Base-by-base conservation (phyloP, 2,888 invertebrate genomes). In the Melinopterus prodromus region DNA sequence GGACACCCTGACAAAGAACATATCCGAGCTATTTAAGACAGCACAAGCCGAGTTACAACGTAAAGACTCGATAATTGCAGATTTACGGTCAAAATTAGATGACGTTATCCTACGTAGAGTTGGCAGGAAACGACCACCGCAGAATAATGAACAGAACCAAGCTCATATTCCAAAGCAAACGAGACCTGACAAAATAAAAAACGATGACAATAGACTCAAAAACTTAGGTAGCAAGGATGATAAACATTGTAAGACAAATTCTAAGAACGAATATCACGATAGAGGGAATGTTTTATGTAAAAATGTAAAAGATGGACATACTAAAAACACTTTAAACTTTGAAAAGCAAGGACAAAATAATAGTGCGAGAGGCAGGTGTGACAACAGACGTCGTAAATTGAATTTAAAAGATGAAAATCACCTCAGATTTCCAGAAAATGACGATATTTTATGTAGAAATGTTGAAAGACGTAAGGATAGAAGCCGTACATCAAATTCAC, bases 41-140 rank as follows among this genome's bases (percentile, higher is more conserved):
- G 91, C 91, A 0, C 90, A 88, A 84, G 84, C 86, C 7, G 91
- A 91, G 86, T 87, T 91, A 70, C 85, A 87, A 26, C 86, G 91
- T n/a, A 91, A 91, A 84, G 90, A 91, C 82, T 86, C 83, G 70
- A 87, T 86, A 78, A 90, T 91, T 77, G 83, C 85, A 0, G 89
- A 91, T 9, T 85, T 91, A n/a, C 87, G 89, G 80, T 84, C 82
- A 36, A 82, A 89, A 82, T 71, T 89, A 37, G 90, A 91, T 71
- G 85, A 89, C 80, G 7, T 86, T 26, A 77, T 84, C 81, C 86
- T 85, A 82, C 84, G 87, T 26, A 71, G 14, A n/a, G 16, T 70
- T 76, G 26, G 15, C 38, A 70, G 69, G 7, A 77, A 79, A 53
- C 71, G 79, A 71, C 69, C 53, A 15, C n/a, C 70, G n/a, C 37